These are phyloP conservation scores for Polietes domitor DNA, from an alignment of 2,888 invertebrate genomes.

Conservation along the genomic window DNA sequence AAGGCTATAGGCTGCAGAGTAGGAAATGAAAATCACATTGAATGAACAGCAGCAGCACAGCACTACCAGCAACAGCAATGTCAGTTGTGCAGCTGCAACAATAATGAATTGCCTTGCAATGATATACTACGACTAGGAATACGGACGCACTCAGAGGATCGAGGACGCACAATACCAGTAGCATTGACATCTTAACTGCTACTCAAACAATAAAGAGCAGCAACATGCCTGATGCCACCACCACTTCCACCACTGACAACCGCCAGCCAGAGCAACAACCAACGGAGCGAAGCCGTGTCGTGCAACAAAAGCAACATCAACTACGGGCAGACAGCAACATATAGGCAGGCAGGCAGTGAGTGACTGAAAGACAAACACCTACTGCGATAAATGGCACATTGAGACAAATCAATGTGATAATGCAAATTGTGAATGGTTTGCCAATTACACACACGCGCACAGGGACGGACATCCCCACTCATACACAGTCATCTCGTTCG, in stretches of 20 bases:
- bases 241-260: not conserved
- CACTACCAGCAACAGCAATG: not conserved
- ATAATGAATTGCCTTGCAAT: constrained; percentile 59
- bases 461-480: not conserved
- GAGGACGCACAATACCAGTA: not conserved
- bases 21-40: constrained; percentile 29
- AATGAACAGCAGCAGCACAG: constrained; percentile 11
- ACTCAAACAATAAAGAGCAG: constrained; percentile 51
- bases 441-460: constrained; percentile 45
- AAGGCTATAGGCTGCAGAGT: constrained; percentile 72
- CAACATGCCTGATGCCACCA: constrained; percentile 40
- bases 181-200: constrained; percentile 55
- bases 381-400: constrained; percentile 65
- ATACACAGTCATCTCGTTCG: constrained; percentile 21
- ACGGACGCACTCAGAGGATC: not conserved
- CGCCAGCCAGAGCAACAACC: constrained; percentile 25
- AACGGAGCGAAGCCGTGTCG: not conserved
- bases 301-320: constrained; percentile 10
- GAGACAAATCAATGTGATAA: constrained; percentile 65
- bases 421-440: constrained; percentile 63
- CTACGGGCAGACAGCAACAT: not conserved
- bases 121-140: constrained; percentile 18
- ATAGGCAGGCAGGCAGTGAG: too few relatives aligned
- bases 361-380: constrained; percentile 61
- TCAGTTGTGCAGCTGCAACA: too few relatives aligned